Evolutionary conservation across 1,140 invertebrate genomes (phyloP), one percentile per base, ranked within the genome.

Genomic region (Hypsibius dujardini): DNA sequence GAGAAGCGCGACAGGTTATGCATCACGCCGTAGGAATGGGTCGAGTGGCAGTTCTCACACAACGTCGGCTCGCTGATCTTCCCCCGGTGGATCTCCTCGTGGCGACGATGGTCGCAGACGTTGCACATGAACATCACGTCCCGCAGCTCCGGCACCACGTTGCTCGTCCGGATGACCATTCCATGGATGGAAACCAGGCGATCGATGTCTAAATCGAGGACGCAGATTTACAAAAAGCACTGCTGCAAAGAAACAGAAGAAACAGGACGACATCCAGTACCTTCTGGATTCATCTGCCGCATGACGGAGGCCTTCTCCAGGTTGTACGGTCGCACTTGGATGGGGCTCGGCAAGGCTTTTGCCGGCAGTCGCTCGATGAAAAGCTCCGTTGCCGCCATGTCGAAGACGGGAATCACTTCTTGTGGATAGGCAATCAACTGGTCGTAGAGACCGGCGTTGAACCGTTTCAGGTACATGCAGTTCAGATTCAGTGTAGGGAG

Each of bases 241-340:
- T 28, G 28, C 28, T 28, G 28, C 28, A 28, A 28, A 28, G 28
- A 28, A 28, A 28, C 28, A 28, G 28, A 28, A 28, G 28, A 28
- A 28, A 28, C 28, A 28, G 28, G 28, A 28, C 28, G 28, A 28
- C 15, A 46, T 12, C 72, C 28, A 40, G 42, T 80, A 89, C 88
- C 89, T 84, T 95, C 90, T 1, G 96, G 96, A 82, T 99, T 97
- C 0, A 99, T 82, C 40, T 86, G 85, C n/a, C 96, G 83, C 92
- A 99, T 97, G 76, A 93, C 93, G 70, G 86, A 87, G 0, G 92
- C 92, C 77, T 87, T 89, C 3, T 90, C 87, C 0, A 90, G 92
- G 81, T 98, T 98, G 79, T 87, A 99, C 0, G 95, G 95, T 1
- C 96, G 85, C 3, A 98, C 91, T 85, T 98, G 94, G 73, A 99